Percentiles rank a stretch among this genome's conserved stretches.
These are phyloP conservation scores for Sebastes minor DNA, from an alignment of 2,797 vertebrate genomes.

Conservation along the genomic window DNA sequence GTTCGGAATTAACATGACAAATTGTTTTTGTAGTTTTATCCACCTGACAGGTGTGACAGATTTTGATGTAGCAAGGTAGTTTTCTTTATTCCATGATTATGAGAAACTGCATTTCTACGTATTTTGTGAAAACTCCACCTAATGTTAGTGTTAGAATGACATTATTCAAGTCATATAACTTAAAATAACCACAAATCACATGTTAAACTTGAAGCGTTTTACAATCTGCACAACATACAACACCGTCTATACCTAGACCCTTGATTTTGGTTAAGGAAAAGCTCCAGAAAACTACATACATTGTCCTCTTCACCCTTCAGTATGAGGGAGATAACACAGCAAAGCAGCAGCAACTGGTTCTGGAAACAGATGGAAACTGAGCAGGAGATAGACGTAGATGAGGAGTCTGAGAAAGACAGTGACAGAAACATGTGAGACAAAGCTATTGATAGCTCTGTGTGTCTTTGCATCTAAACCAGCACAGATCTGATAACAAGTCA, in stretches of 20 bases:
- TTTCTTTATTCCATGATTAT: neutral
- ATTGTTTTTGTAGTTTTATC: too few species aligned
- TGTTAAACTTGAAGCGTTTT: neutral
- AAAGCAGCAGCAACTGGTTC: slow-evolving; percentile 5
- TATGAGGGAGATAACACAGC: neutral
- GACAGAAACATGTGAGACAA: neutral
- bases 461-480: slow-evolving; percentile 2
- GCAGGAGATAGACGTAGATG: slow-evolving; percentile 1
- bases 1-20: neutral
- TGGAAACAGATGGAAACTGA: slow-evolving; percentile 20
- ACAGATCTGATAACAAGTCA: slow-evolving; percentile 36
- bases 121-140: neutral
- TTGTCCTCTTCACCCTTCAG: neutral
- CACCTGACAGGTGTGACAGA: neutral
- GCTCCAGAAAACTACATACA: neutral
- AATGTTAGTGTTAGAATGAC: neutral
- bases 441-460: neutral
- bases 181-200: neutral
- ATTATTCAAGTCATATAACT: neutral
- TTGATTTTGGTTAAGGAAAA: neutral
- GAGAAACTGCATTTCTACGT: neutral
- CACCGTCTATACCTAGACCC: neutral
- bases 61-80: neutral
- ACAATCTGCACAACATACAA: neutral
- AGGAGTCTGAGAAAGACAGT: neutral